Base-by-base conservation (phyloP, 2,113 vertebrate genomes). In the Apeltes quadracus region DNA sequence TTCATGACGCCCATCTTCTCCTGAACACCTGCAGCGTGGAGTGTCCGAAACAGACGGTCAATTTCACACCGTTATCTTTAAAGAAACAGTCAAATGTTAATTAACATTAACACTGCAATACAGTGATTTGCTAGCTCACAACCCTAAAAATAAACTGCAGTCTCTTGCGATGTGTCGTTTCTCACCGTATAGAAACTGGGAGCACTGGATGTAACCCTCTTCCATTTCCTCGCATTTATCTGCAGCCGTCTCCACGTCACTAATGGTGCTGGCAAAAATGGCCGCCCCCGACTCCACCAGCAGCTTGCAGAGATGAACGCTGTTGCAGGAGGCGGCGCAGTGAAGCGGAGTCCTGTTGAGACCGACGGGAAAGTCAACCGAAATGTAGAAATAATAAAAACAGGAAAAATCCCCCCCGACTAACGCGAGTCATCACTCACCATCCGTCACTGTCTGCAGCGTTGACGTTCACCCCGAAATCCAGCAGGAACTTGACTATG, bases 191-290 rank as follows among this genome's bases (percentile, higher is more conserved):
- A 99, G 87, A 82, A 99, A 99, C 93, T 99, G 98, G 9, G 98
- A 99, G 74, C 98, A 99, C 91, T 99, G 98, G 65, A 96, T 92
- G 68, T 94, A 99, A 58, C 98, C 97, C 44, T 98, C 97, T 62
- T 99, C 98, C 97, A 97, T 97, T 88, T 98, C 98, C 64, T 99
- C 98, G 14, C 98, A 99, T 79, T 99, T 99, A 90, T 99, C 97
- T 0, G 98, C 97, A 1, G 98, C 97, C 0, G 97, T 99, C 89
- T 99, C 97, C 39, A 97, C 95, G 51, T 99, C 97, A 10, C 98
- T 99, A 81, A 99, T 98, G 78, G 98, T 99, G 51, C 96, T 96
- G 79, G 96, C 98, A 75, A 99, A 99, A 85, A 99, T 96, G 79
- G 98, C 98, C 0, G 98, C 98, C 0, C 98, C 98, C 0, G 97